Evolutionary conservation across 2,797 vertebrate genomes (phyloP).

Genomic region (Oryzias dopingdopingensis): DNA sequence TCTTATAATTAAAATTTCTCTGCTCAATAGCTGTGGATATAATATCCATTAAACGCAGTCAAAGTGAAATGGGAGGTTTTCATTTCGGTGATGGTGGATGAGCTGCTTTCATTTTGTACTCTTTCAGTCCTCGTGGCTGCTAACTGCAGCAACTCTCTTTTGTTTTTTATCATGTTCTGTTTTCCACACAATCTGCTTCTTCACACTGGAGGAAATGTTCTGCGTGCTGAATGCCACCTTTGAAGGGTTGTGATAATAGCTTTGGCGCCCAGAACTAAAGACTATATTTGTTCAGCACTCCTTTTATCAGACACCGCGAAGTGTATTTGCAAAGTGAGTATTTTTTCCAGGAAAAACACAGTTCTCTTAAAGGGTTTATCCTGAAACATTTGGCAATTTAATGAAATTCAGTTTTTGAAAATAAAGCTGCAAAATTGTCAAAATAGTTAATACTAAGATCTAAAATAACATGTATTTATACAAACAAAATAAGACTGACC

Average conservation of each 20-base stretch:
- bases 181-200: slow-evolving; percentile 20
- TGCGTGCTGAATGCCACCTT: slow-evolving; percentile 28
- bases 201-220: slow-evolving; percentile 23
- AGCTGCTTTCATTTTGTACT: neutral
- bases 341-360: too few relatives aligned
- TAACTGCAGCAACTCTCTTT: slow-evolving; percentile 4
- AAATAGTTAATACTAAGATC: too few relatives aligned
- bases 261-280: slow-evolving; percentile 24
- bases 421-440: too few relatives aligned
- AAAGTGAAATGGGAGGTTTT: too few relatives aligned
- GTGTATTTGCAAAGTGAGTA: too few relatives aligned
- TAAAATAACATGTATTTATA: too few relatives aligned
- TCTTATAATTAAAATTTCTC: neutral
- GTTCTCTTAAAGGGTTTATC: too few relatives aligned
- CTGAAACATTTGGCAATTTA: too few relatives aligned
- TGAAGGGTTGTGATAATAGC: slow-evolving; percentile 32
- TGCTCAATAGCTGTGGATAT: neutral
- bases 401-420: too few relatives aligned
- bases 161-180: slow-evolving; percentile 12
- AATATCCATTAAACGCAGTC: too few relatives aligned
- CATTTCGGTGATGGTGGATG: too few relatives aligned
- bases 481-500: too few relatives aligned
- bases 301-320: neutral
- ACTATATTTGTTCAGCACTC: slow-evolving; percentile 11
- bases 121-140: neutral